phyloP scores from a whole-genome alignment of 2,797 vertebrate species.

The Steatocranus sp. region DNA sequence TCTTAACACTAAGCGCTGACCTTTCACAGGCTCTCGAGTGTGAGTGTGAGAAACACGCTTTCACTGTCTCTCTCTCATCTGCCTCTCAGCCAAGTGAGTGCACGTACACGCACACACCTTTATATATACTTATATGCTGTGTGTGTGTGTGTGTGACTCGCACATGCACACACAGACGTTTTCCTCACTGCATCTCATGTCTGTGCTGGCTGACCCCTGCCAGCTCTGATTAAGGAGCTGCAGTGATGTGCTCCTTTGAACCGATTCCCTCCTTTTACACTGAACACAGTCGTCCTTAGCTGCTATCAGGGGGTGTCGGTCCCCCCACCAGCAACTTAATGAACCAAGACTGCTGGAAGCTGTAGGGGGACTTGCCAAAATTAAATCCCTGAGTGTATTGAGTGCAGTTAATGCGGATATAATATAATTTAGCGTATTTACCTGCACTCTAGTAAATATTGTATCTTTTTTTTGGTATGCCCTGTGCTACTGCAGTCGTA shows the following conservation, averaged over 20 bases:
- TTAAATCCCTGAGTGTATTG: conserved; percentile 2
- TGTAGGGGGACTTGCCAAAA: conserved; percentile 37
- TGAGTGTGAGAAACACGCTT: conserved; percentile 89
- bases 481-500: neutral
- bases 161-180: conserved; percentile 8
- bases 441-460: conserved; percentile 17
- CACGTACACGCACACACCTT: conserved; percentile 8
- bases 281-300: conserved; percentile 86
- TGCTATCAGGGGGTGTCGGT: conserved; percentile 84
- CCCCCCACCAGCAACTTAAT: conserved; percentile 68
- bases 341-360: conserved; percentile 61
- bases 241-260: conserved; percentile 92
- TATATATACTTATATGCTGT: conserved; percentile 12
- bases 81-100: conserved; percentile 51
- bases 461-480: neutral
- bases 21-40: conserved; percentile 87
- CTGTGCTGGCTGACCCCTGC: conserved; percentile 86
- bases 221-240: conserved; percentile 91
- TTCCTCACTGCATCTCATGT: conserved; percentile 54
- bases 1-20: conserved; percentile 78
- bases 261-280: conserved; percentile 85
- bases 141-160: neutral
- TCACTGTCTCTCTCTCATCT: conserved; percentile 77
- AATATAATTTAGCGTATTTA: conserved; percentile 29
- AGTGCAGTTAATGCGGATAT: neutral